phyloP scores from a whole-genome alignment of 2,888 invertebrate genomes.

The Candidula unifasciata region DNA sequence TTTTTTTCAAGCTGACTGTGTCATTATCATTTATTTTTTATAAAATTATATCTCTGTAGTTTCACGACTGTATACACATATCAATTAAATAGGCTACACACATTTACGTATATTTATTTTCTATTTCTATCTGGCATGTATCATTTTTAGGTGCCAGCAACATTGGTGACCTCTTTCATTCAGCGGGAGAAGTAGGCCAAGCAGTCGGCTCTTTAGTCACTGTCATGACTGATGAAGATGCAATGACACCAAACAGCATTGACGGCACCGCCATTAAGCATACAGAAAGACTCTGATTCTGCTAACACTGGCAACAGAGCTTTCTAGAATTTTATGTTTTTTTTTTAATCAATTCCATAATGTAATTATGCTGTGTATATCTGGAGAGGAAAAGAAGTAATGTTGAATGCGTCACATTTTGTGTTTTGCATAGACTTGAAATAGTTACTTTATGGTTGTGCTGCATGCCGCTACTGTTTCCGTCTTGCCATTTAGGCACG shows the following conservation, averaged over 20 bases:
- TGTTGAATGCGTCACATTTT: neutral
- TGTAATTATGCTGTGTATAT: constrained; percentile 27
- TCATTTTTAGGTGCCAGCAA: constrained; percentile 71
- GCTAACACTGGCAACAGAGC: neutral
- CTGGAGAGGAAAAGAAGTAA: neutral
- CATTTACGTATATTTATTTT: neutral
- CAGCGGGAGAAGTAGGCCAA: constrained; percentile 91
- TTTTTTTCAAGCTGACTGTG: too few relatives aligned
- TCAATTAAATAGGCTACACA: too few relatives aligned
- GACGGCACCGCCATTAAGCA: constrained; percentile 45
- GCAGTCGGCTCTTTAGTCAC: constrained; percentile 93
- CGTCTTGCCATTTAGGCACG: neutral
- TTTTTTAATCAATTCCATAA: constrained; percentile 31
- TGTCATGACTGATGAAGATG: constrained; percentile 89
- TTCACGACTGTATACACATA: too few relatives aligned
- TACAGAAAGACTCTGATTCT: constrained; percentile 45
- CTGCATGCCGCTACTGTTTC: neutral
- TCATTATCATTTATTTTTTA: too few relatives aligned
- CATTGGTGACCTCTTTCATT: constrained; percentile 87
- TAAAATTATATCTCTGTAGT: too few relatives aligned
- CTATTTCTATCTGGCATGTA: neutral
- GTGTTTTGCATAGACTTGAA: neutral
- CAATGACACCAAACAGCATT: constrained; percentile 56
- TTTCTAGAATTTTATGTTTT: constrained; percentile 12
- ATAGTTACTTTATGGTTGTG: neutral